A percentile compares a stretch with the other conserved stretches of the same genome.
These are phyloP conservation scores for Aphodius sticticus DNA, from an alignment of 2,888 invertebrate genomes.

Conservation along the genomic window DNA sequence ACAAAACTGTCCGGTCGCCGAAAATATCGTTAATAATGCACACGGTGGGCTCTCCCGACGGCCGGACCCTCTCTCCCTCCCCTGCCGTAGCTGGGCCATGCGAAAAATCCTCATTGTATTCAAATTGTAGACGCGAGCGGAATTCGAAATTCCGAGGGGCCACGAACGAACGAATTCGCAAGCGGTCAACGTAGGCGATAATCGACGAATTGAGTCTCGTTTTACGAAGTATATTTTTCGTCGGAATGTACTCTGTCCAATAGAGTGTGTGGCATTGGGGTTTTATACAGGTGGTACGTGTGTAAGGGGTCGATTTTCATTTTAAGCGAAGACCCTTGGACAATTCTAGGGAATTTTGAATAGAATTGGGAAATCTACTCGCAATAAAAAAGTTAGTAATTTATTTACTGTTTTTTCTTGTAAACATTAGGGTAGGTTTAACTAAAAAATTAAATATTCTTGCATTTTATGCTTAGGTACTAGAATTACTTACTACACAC, in stretches of 20 bases:
- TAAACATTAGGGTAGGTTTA: no score
- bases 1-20: background rate
- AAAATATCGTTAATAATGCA: constrained; percentile 4
- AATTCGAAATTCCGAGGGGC: background rate
- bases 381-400: no score
- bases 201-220: background rate
- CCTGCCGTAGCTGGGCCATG: background rate
- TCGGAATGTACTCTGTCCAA: background rate
- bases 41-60: background rate
- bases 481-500: no score
- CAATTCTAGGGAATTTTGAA: no score
- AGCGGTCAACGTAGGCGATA: background rate
- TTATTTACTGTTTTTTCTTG: no score
- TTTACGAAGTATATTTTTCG: background rate
- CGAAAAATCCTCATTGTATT: background rate
- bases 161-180: background rate
- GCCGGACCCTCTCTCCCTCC: background rate
- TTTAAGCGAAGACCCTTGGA: no score
- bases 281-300: background rate
- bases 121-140: background rate
- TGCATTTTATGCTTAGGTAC: no score
- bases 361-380: no score
- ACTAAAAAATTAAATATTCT: no score
- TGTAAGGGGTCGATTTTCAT: no score
- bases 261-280: background rate